Base-by-base conservation (phyloP, 1,140 invertebrate genomes). In the Ceratosolen fusciceps region DNA sequence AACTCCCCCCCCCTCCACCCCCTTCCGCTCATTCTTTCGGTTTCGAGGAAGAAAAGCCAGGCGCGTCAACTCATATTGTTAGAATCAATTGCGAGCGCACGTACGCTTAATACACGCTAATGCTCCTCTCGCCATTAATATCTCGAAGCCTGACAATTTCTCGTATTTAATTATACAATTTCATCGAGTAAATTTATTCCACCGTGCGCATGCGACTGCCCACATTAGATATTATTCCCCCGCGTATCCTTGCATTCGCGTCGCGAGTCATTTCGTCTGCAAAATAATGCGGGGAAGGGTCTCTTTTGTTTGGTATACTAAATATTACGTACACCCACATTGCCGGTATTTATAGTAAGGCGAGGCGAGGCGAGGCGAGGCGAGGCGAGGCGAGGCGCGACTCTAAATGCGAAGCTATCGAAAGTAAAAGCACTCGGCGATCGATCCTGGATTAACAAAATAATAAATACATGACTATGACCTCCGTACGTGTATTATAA, bases 231-330 rank as follows among this genome's bases (percentile, higher is more conserved):
- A 70, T 70, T 52, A n/a, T n/a, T n/a, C n/a, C 52, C 4, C 39
- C 0, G 54, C 52, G 19, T 39, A 52, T 21, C 65, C 24, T 7
- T 10, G 52, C 16, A 49, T 24, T n/a, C n/a, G n/a, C n/a, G 24
- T 56, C 19, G 21, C 19, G 29, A 58, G 24, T 8, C 12, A 74
- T 62, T 65, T 68, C 34, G 34, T 24, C 1, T 62, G 12, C 26
- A 10, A 60, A 14, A 37, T 75, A 75, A 72, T 34, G 47, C 54
- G 37, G n/a, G n/a, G n/a, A 43, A 70, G 65, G 24, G 39, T 24
- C 52, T 24, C 52, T 70, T 71, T 70, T 58, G 52, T 77, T 77
- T 77, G 37, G 52, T 70, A 71, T 67, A 70, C 7, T n/a, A n/a
- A 19, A 2, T n/a, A 52, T 19, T 24, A 24, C 34, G 0, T 58